Evolutionary conservation across 2,888 invertebrate genomes (phyloP).

Genomic region (Erebia ligea): DNA sequence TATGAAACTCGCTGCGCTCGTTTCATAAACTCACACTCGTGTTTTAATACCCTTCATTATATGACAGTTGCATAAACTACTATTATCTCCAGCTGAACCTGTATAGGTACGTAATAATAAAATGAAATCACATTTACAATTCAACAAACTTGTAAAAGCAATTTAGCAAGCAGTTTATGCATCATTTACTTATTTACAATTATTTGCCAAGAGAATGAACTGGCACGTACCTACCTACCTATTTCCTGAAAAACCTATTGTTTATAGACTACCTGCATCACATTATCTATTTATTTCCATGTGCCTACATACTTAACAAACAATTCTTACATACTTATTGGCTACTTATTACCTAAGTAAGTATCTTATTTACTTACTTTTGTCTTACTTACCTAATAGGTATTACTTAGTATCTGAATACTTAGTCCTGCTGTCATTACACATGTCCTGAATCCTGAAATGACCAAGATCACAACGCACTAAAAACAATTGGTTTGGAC

Average conservation of each 20-base stretch:
- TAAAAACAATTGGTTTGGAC: too few relatives aligned
- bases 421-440: too few relatives aligned
- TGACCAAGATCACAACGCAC: too few relatives aligned
- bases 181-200: conserved; percentile 20
- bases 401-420: too few relatives aligned
- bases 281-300: neutral
- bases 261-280: neutral
- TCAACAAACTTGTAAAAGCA: conserved; percentile 11
- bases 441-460: too few relatives aligned
- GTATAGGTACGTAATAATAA: neutral
- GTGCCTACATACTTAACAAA: neutral
- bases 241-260: conserved; percentile 12
- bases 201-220: conserved; percentile 9
- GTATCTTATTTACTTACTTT: too few relatives aligned
- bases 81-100: neutral
- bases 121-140: conserved; percentile 14
- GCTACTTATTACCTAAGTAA: too few relatives aligned
- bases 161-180: conserved; percentile 1
- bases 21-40: too few relatives aligned
- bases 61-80: too few relatives aligned
- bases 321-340: neutral
- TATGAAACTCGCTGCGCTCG: too few relatives aligned
- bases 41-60: too few relatives aligned
- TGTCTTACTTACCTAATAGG: too few relatives aligned
- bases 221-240: conserved; percentile 5